Evolutionary conservation across 2,888 invertebrate species (phyloP), one percentile per base, ranked within the genome.

Genomic region (Calliopum simillimum): DNA sequence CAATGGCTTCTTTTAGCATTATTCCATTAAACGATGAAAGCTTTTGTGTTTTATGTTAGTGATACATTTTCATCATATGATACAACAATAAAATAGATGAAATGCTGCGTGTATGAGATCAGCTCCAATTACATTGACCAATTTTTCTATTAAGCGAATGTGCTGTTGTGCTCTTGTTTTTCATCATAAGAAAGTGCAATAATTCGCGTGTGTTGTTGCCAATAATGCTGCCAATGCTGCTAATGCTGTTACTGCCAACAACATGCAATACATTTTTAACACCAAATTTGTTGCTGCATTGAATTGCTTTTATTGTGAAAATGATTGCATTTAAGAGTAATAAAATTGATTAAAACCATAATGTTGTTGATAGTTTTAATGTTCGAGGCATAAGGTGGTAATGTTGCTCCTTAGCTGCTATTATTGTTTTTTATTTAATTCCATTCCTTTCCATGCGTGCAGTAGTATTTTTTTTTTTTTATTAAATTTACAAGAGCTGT

Each of bases 91-190:
- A n/a, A n/a, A n/a, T n/a, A n/a, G n/a, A n/a, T n/a, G 4, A 33
- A 33, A 33, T 33, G 33, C 33, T 33, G 33, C 33, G 33, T 33
- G 33, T 33, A 33, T 33, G 33, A 33, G 33, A 33, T n/a, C 49
- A n/a, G 49, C n/a, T 51, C 51, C n/a, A 21, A 51, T 51, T 51
- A 21, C 51, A 16, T 51, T 16, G 51, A 51, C 33, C 33, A 33
- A 33, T 33, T 33, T 33, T 51, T 16, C 13, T 21, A n/a, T 51
- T 21, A 21, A 19, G n/a, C n/a, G 51, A 21, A 19, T 51, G 16
- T 51, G 51, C 19, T 51, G 16, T 51, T 21, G 16, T 47, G 47
- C 47, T 47, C 47, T 47, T 3, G 19, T 11, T 51, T 51, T 51
- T 51, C 51, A 51, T 51, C 21, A 16, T 11, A 16, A 51, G 51